phyloP scores from a whole-genome alignment of 2,888 invertebrate genomes.

The Bugula neritina region DNA sequence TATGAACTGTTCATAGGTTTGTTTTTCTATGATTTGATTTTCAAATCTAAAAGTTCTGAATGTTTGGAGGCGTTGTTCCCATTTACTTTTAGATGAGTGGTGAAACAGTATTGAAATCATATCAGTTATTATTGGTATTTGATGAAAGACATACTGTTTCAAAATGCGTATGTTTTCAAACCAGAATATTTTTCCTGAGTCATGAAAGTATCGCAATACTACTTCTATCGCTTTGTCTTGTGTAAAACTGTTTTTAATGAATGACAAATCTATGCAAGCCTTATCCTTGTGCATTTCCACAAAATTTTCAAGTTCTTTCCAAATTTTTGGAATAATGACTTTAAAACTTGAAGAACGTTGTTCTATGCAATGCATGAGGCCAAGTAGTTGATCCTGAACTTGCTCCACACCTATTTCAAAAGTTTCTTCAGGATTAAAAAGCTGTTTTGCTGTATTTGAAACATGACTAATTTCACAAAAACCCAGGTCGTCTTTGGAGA shows the following conservation, averaged over 20 bases:
- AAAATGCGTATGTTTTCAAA: background rate
- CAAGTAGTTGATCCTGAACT: background rate
- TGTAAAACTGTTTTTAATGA: background rate
- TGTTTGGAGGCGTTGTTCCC: background rate
- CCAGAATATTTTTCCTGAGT: constrained; percentile 11
- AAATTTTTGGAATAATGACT: background rate
- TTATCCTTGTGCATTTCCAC: background rate
- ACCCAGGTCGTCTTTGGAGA: background rate
- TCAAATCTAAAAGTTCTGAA: background rate
- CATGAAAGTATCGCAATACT: background rate
- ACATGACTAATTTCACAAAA: background rate
- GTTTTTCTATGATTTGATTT: background rate
- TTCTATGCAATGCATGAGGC: background rate
- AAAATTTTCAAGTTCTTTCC: background rate
- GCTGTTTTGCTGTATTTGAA: background rate
- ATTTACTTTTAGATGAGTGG: background rate
- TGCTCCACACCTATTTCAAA: background rate
- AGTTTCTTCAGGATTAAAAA: background rate
- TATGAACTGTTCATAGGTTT: background rate
- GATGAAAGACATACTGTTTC: constrained; percentile 10
- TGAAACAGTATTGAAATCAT: background rate
- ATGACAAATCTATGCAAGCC: background rate
- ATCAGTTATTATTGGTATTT: background rate
- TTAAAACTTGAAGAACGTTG: background rate
- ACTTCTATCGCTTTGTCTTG: background rate